phyloP scores from a whole-genome alignment of 1,140 invertebrate genomes.

The Medauroidea extradentata region DNA sequence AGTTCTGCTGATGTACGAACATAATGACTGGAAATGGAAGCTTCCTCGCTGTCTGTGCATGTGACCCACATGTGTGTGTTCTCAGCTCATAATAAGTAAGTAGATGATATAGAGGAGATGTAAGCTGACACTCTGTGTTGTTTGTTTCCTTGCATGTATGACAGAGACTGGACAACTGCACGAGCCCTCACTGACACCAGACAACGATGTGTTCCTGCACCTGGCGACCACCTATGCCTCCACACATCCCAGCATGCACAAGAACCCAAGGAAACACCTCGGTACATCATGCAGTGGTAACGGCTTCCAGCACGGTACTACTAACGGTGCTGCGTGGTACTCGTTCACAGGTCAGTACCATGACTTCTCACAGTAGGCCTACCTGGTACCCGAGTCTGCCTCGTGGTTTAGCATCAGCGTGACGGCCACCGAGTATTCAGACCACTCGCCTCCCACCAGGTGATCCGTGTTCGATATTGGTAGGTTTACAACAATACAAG shows the following conservation, averaged over 20 bases:
- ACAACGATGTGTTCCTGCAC: slow-evolving; percentile 62
- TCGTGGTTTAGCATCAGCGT: too few relatives aligned
- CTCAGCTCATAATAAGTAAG: too few relatives aligned
- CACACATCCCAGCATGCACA: slow-evolving; percentile 49
- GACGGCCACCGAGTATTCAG: too few relatives aligned
- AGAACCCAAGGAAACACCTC: slow-evolving; percentile 47
- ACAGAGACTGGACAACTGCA: neutral
- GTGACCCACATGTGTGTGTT: neutral
- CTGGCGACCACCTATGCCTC: slow-evolving; percentile 58
- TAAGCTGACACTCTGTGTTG: too few relatives aligned
- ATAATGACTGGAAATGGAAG: too few relatives aligned
- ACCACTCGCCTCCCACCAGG: too few relatives aligned
- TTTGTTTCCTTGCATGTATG: neutral
- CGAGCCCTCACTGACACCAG: slow-evolving; percentile 50
- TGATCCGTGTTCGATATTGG: too few relatives aligned
- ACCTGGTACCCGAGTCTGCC: too few relatives aligned
- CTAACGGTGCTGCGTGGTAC: slow-evolving; percentile 92
- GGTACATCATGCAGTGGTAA: slow-evolving; percentile 40
- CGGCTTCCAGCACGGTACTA: slow-evolving; percentile 75
- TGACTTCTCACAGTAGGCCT: too few relatives aligned
- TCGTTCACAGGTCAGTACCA: slow-evolving; percentile 48
- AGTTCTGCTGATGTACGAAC: too few relatives aligned
- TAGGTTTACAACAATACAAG: too few relatives aligned
- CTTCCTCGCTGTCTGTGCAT: neutral
- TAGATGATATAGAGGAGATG: too few relatives aligned